These are phyloP conservation scores for Parascotia fuliginaria DNA, from an alignment of 2,888 invertebrate genomes.

Conservation along the genomic window DNA sequence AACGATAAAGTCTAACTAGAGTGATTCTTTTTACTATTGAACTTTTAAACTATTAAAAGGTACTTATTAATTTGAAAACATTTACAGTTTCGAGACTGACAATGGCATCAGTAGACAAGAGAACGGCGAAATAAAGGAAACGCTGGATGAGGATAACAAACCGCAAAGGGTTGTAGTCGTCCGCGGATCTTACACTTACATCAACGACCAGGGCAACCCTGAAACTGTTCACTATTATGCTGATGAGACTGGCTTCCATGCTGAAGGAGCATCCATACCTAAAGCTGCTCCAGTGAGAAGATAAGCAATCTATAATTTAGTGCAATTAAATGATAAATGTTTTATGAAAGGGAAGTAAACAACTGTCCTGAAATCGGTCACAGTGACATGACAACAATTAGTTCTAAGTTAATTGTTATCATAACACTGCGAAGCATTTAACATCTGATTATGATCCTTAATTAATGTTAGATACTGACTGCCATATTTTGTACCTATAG, in stretches of 20 bases:
- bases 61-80: not conserved
- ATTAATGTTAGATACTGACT: too few species aligned
- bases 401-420: too few species aligned
- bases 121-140: constrained; percentile 70
- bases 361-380: too few species aligned
- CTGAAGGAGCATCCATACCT: constrained; percentile 87
- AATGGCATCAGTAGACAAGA: constrained; percentile 86
- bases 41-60: not conserved
- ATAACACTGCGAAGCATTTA: too few species aligned
- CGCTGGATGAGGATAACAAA: constrained; percentile 85
- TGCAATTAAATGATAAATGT: too few species aligned
- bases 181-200: constrained; percentile 86
- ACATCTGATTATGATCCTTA: too few species aligned
- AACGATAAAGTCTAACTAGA: too few species aligned
- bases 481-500: too few species aligned
- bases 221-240: constrained; percentile 84
- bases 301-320: constrained; percentile 42
- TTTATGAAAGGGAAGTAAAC: too few species aligned
- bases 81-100: constrained; percentile 76
- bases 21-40: too few species aligned
- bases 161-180: constrained; percentile 83
- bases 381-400: too few species aligned
- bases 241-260: constrained; percentile 88
- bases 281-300: constrained; percentile 64
- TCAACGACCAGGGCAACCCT: constrained; percentile 82